Conservation (phyloP, 2,797 vertebrate genomes). For the Hoplostethus mediterraneus region DNA sequence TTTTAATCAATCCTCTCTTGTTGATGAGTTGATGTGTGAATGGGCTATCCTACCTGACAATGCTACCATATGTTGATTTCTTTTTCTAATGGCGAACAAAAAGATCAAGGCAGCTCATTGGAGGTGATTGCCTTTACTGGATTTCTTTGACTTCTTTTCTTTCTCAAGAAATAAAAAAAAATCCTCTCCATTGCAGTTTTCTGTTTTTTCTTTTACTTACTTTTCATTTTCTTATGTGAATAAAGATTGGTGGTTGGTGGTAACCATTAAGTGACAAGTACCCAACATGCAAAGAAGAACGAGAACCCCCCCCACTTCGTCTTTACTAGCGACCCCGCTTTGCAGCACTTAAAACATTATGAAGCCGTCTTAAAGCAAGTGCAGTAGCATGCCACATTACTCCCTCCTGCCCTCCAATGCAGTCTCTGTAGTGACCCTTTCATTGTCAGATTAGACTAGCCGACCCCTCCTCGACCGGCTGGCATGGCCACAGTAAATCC, state of each 20-base stretch:
- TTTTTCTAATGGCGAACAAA: conserved; percentile 73
- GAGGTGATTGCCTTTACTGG: conserved; percentile 39
- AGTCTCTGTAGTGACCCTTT: conserved; percentile 75
- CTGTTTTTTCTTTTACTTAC: background rate
- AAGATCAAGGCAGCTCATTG: conserved; percentile 49
- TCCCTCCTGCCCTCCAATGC: conserved; percentile 44
- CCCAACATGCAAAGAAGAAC: no score
- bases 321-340: conserved; percentile 5
- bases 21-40: conserved; percentile 86
- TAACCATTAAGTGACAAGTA: background rate
- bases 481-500: conserved; percentile 87
- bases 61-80: conserved; percentile 78
- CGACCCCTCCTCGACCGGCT: conserved; percentile 78
- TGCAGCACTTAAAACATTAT: conserved; percentile 11
- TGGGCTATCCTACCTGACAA: conserved; percentile 78
- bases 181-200: conserved; percentile 26
- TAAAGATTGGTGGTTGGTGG: conserved; percentile 4
- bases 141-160: conserved; percentile 2
- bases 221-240: conserved; percentile 9
- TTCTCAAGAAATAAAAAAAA: conserved; percentile 6
- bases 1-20: conserved; percentile 89
- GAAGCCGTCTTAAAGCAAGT: conserved; percentile 49
- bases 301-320: background rate
- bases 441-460: conserved; percentile 73
- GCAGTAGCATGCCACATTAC: conserved; percentile 22